phyloP scores from a whole-genome alignment of 2,797 vertebrate species.

The Ctenopoma kingsleyae region DNA sequence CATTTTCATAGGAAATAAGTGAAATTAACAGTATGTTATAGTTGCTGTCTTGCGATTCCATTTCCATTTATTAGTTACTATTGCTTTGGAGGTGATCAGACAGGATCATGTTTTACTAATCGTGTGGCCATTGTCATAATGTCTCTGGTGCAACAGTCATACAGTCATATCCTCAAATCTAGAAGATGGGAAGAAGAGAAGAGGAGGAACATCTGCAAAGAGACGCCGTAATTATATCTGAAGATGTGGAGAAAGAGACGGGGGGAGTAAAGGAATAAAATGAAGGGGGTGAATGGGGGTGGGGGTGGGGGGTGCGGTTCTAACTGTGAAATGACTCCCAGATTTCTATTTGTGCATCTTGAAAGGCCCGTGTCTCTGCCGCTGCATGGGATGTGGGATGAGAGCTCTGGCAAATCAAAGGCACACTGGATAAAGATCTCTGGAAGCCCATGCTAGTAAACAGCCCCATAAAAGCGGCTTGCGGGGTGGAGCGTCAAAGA shows the following conservation, averaged over 20 bases:
- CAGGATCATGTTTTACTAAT: slow-evolving; percentile 22
- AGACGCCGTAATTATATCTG: slow-evolving; percentile 79
- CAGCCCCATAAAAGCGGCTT: slow-evolving; percentile 84
- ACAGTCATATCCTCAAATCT: slow-evolving; percentile 57
- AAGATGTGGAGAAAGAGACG: slow-evolving; percentile 70
- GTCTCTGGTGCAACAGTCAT: slow-evolving; percentile 43
- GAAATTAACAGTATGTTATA: slow-evolving; percentile 58
- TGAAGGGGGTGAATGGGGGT: slow-evolving; percentile 53
- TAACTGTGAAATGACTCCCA: slow-evolving; percentile 85
- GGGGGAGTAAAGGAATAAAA: slow-evolving; percentile 62
- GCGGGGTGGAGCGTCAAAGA: slow-evolving; percentile 82
- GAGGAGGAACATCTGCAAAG: slow-evolving; percentile 79
- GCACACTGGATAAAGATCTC: slow-evolving; percentile 83
- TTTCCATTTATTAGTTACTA: slow-evolving; percentile 34
- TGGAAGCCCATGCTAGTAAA: slow-evolving; percentile 86
- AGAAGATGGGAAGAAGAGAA: slow-evolving; percentile 46
- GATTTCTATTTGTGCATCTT: slow-evolving; percentile 83
- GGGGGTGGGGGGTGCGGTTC: slow-evolving; percentile 30
- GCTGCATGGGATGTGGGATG: slow-evolving; percentile 86
- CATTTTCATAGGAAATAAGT: slow-evolving; percentile 65
- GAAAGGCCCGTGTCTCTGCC: slow-evolving; percentile 80
- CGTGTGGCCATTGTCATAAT: slow-evolving; percentile 27
- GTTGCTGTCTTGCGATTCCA: slow-evolving; percentile 36
- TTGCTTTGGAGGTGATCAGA: slow-evolving; percentile 29
- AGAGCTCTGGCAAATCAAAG: slow-evolving; percentile 86